Evolutionary conservation across 1,140 invertebrate species (phyloP).

Genomic region (Nylanderia fulva): DNA sequence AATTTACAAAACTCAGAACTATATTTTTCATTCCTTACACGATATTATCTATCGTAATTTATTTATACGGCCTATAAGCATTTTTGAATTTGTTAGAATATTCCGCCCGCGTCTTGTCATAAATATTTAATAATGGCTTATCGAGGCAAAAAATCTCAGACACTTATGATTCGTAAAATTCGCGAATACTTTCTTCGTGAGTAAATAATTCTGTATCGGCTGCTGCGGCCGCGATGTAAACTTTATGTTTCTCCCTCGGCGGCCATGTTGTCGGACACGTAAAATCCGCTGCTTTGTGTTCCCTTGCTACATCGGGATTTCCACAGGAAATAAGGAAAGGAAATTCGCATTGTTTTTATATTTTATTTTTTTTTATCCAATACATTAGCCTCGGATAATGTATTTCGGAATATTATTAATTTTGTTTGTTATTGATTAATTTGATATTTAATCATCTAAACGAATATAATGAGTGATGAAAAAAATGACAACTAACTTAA

Average conservation of each 20-base stretch:
- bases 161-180: slow-evolving; percentile 63
- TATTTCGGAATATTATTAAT: not conserved
- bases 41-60: slow-evolving; percentile 22
- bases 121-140: slow-evolving; percentile 50
- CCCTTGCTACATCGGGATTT: slow-evolving; percentile 28
- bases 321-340: slow-evolving; percentile 49
- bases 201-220: slow-evolving; percentile 58
- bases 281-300: slow-evolving; percentile 58
- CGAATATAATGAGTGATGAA: not conserved
- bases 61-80: slow-evolving; percentile 21
- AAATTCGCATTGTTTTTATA: slow-evolving; percentile 55
- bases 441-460: not conserved
- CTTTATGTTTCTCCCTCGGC: slow-evolving; percentile 35
- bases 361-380: slow-evolving; percentile 41
- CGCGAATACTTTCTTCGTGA: slow-evolving; percentile 42
- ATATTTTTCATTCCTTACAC: not conserved
- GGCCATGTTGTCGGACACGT: slow-evolving; percentile 53
- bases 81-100: slow-evolving; percentile 39
- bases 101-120: slow-evolving; percentile 9
- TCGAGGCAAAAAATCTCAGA: slow-evolving; percentile 55
- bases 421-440: slow-evolving; percentile 21
- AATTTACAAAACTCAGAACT: not conserved
- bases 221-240: slow-evolving; percentile 36
- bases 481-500: not conserved
- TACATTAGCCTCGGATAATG: not conserved